Conservation (phyloP, 2,113 vertebrate genomes). For the Polypterus senegalus region DNA sequence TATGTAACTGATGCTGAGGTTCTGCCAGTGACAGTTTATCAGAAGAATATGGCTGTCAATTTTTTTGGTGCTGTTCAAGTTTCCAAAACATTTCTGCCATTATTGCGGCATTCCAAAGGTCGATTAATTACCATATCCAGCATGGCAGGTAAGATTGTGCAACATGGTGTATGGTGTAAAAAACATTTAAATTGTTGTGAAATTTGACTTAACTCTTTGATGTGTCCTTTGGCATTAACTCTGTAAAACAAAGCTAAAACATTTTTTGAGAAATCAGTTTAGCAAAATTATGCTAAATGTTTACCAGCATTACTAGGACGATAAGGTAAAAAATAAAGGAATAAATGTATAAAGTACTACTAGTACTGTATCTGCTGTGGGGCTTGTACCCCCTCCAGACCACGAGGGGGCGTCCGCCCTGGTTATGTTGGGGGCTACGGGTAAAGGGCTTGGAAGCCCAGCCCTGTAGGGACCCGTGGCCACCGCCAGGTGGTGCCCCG, state of each 20-base stretch:
- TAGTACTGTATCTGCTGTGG: too few species aligned
- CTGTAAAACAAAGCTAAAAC: neutral
- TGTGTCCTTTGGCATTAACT: neutral
- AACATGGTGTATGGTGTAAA: neutral
- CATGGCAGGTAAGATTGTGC: slow-evolving; percentile 53
- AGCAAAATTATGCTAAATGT: neutral
- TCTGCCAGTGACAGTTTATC: slow-evolving; percentile 45
- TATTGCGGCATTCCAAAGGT: slow-evolving; percentile 60
- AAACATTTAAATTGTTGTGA: neutral
- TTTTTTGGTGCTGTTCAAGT: slow-evolving; percentile 62
- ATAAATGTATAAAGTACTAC: too few species aligned
- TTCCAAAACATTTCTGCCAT: slow-evolving; percentile 62
- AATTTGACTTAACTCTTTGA: neutral
- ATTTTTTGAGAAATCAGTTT: neutral
- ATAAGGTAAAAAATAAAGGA: too few species aligned
- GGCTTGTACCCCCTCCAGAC: too few species aligned
- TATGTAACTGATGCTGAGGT: slow-evolving; percentile 51
- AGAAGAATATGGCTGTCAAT: slow-evolving; percentile 64
- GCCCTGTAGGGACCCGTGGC: too few species aligned
- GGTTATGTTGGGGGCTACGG: too few species aligned
- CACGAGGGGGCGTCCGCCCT: too few species aligned
- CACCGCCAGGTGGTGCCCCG: too few species aligned
- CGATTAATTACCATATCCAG: slow-evolving; percentile 67
- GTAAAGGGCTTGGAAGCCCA: too few species aligned
- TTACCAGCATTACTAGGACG: neutral